Percentiles rank a stretch among this genome's conserved stretches.
phyloP scores from a whole-genome alignment of 1,140 invertebrate genomes.

The Galleria mellonella region DNA sequence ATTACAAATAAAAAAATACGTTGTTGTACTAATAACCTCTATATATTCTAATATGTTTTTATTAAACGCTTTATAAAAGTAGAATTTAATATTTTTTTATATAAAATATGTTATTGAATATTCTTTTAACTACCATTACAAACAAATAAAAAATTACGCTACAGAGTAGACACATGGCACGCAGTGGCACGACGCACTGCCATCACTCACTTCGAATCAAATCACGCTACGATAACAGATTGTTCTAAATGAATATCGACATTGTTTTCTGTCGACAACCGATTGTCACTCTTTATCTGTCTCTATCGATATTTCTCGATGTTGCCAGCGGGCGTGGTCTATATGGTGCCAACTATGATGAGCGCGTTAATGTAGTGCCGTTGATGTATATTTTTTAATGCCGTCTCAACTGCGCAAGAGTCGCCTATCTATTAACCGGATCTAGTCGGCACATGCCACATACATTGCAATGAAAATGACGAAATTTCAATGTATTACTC shows the following conservation, averaged over 20 bases:
- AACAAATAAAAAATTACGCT: too few species aligned
- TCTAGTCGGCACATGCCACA: slow-evolving; percentile 44
- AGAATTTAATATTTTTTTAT: too few species aligned
- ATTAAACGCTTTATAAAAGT: too few species aligned
- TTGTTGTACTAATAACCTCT: too few species aligned
- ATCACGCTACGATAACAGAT: slow-evolving; percentile 2
- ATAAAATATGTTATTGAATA: too few species aligned
- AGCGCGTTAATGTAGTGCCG: slow-evolving; percentile 66
- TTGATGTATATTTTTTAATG: slow-evolving; percentile 58
- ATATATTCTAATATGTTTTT: too few species aligned
- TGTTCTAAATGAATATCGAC: slow-evolving; percentile 3
- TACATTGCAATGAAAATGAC: slow-evolving; percentile 13
- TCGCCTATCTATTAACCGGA: slow-evolving; percentile 44
- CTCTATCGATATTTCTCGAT: slow-evolving; percentile 49
- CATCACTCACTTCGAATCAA: not conserved
- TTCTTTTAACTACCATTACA: too few species aligned
- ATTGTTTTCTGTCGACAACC: slow-evolving; percentile 31
- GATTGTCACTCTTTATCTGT: slow-evolving; percentile 31
- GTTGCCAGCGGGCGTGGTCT: slow-evolving; percentile 57
- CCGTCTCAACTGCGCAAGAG: slow-evolving; percentile 25
- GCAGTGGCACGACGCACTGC: not conserved
- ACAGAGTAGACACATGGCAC: too few species aligned
- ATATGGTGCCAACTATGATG: slow-evolving; percentile 66
- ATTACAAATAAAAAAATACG: too few species aligned
- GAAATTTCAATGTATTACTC: too few species aligned